Conservation (phyloP, 2,113 vertebrate genomes). For the Albula glossodonta region DNA sequence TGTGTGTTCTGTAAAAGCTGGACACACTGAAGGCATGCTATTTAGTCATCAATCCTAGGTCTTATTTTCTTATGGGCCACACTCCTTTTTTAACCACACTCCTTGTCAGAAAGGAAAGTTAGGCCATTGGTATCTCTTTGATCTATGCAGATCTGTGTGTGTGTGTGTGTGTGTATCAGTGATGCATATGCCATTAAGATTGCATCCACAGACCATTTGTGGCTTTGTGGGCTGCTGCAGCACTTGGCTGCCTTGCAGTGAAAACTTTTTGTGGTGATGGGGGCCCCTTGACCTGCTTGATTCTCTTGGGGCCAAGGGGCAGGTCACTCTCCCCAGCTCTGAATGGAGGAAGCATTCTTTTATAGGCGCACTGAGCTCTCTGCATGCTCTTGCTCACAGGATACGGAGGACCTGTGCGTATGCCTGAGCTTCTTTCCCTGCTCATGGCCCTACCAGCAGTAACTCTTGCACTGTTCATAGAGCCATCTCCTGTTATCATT, state of each 20-base stretch:
- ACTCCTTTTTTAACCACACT: background rate
- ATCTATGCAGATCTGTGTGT: background rate
- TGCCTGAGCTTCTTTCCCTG: conserved; percentile 10
- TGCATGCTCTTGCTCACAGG: background rate
- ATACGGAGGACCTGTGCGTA: background rate
- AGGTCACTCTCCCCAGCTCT: conserved; percentile 42
- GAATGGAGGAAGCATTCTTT: conserved; percentile 46
- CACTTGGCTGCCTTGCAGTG: background rate
- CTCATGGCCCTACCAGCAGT: conserved; percentile 4
- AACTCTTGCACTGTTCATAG: conserved; percentile 11
- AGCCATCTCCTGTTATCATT: background rate
- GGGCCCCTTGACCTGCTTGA: conserved; percentile 54
- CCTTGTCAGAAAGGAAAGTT: background rate
- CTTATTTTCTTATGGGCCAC: background rate
- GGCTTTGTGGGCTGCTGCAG: background rate
- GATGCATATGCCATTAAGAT: background rate
- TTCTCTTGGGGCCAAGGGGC: conserved; percentile 62
- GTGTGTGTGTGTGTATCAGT: background rate
- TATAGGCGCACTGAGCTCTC: conserved; percentile 42
- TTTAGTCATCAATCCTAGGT: background rate
- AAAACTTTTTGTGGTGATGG: conserved; percentile 15
- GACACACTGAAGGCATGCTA: background rate
- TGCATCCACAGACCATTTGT: background rate
- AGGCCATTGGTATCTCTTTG: background rate
- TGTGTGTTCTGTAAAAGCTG: background rate